Base-by-base conservation (phyloP, 2,888 invertebrate genomes). In the Caenorhabditis macrosperma region DNA sequence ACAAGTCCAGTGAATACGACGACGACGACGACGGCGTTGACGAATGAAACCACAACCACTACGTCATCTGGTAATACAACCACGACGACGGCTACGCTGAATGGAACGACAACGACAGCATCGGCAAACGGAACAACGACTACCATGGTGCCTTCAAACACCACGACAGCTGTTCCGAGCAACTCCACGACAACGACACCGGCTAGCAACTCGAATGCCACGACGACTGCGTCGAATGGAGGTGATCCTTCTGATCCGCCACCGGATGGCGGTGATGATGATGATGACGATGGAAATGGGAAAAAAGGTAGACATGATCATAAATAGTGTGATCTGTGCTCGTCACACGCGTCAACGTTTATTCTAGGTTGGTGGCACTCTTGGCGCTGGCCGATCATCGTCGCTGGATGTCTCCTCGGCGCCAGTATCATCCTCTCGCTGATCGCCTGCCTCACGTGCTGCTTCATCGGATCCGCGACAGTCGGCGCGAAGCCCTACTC, bases 321-420 rank as follows among this genome's bases (percentile, higher is more conserved):
- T n/a, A n/a, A n/a, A n/a, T 50, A 38, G 35, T 38, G 30, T 22
- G 26, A 26, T 61, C 30, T 17, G 38, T 60, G 44, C 15, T 15
- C 57, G 2, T 15, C n/a, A n/a, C n/a, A n/a, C n/a, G n/a, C 46
- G 17, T 17, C 17, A 46, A 0, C 46, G 17, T 20, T 35, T 22
- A 1, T 72, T 72, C 35, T 64, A 69, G 63, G 69, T 28, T 69
- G 77, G 66, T 78, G 78, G 78, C 57, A 64, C 35, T 66, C 48
- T 17, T 78, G 71, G 69, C 52, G 60, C 38, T 78, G 78, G 78
- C 69, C 71, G 2, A 60, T 78, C 12, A 78, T 78, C 26, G 64
- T 54, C 0, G 57, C 64, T 38, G 78, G 46, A 0, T 69, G 64
- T 28, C 57, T 78, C 1, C 10, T 24, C 10, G 71, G 50, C n/a